Percentiles rank a stretch among this genome's conserved stretches.
Conservation (phyloP, 1,140 invertebrate genomes). For the Pogonognathellus flavescens region DNA sequence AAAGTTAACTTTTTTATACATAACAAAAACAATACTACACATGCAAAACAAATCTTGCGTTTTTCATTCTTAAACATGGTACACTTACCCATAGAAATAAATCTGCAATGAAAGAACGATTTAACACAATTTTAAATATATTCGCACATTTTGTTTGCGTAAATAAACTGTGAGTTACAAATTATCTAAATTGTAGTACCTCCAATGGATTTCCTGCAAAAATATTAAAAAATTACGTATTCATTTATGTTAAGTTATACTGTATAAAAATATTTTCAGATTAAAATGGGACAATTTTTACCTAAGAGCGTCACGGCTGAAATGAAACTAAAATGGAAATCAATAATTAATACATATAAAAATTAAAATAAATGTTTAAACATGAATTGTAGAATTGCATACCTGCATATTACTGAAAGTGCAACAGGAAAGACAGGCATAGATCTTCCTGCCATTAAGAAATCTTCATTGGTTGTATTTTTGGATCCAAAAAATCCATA, state of each 20-base stretch:
- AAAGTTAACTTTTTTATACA: too few species aligned
- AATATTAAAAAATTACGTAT: conserved; percentile 2
- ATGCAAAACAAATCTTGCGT: too few species aligned
- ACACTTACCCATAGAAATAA: conserved; percentile 80
- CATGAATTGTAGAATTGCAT: neutral
- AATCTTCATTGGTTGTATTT: conserved; percentile 57
- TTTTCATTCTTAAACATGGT: neutral
- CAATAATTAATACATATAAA: too few species aligned
- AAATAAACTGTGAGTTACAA: too few species aligned
- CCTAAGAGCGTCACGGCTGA: conserved; percentile 58
- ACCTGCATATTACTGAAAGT: conserved; percentile 54
- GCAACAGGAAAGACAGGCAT: conserved; percentile 31
- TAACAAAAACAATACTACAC: too few species aligned
- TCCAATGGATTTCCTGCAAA: conserved; percentile 67
- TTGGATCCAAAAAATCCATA: conserved; percentile 56
- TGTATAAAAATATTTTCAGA: too few species aligned
- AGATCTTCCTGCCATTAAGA: conserved; percentile 47
- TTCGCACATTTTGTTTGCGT: too few species aligned
- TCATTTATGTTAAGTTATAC: too few species aligned
- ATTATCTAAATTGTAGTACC: too few species aligned
- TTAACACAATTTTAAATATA: too few species aligned
- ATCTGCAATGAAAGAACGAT: conserved; percentile 77
- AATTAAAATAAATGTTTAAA: neutral
- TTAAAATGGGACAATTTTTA: neutral
- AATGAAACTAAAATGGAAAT: conserved; percentile 61